Evolutionary conservation across 2,113 vertebrate species (phyloP).

Genomic region (Asarcornis scutulata): DNA sequence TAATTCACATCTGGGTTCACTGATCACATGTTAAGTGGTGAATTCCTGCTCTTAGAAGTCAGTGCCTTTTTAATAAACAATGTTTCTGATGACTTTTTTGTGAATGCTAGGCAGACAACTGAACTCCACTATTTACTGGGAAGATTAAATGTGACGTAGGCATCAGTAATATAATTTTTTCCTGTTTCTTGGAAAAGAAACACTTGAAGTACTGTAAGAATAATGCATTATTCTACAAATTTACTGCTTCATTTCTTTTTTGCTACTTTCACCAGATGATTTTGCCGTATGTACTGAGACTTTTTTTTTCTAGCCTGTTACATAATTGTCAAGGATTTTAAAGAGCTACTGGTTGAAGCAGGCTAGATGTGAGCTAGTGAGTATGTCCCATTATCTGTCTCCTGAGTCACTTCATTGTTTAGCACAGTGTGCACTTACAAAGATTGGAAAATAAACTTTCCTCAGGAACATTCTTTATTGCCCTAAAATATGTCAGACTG

Average conservation of each 20-base stretch:
- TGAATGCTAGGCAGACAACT: background rate
- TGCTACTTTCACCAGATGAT: background rate
- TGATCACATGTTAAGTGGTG: background rate
- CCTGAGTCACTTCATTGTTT: background rate
- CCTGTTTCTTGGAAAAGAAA: background rate
- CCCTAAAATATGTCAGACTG: background rate
- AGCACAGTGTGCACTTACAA: background rate
- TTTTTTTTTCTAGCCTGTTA: background rate
- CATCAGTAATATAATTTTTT: background rate
- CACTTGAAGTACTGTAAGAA: background rate
- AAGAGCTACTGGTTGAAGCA: background rate
- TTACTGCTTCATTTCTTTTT: background rate
- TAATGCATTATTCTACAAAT: background rate
- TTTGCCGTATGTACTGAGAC: background rate
- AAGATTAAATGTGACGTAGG: background rate
- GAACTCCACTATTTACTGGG: background rate
- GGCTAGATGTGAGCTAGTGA: background rate
- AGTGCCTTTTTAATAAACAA: background rate
- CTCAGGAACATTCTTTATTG: background rate
- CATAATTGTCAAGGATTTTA: background rate
- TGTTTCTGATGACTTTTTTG: background rate
- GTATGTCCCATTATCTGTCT: background rate
- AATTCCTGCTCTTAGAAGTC: background rate
- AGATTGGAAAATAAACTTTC: conserved; percentile 2
- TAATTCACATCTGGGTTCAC: background rate